Conservation (phyloP, 2,113 vertebrate species). For the Natator depressus region DNA sequence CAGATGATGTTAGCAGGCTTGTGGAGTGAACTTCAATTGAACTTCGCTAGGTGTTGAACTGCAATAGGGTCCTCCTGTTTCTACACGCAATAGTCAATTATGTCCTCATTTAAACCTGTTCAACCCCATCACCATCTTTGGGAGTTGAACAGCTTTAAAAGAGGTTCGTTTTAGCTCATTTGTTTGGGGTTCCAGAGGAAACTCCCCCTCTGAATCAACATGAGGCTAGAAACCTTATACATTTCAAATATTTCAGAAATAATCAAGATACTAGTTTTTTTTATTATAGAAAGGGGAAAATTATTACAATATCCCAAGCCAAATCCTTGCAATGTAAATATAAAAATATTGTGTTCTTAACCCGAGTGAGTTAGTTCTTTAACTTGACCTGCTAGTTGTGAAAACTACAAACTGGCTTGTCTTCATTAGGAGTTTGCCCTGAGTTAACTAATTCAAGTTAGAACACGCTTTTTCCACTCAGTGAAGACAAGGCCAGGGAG, state of each 20-base stretch:
- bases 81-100: neutral
- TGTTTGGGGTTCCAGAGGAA: neutral
- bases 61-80: accelerated
- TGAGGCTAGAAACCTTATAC: neutral
- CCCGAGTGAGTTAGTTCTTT: neutral
- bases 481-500: neutral
- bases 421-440: neutral
- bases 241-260: neutral
- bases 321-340: neutral
- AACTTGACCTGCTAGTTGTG: neutral
- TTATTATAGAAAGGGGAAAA: neutral
- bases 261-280: neutral
- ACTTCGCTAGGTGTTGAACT: neutral
- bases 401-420: neutral
- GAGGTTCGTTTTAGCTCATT: neutral
- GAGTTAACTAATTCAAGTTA: neutral
- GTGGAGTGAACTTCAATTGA: neutral
- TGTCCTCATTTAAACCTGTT: neutral
- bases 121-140: neutral
- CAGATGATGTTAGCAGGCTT: neutral
- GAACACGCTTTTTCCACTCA: neutral
- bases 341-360: neutral
- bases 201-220: neutral
- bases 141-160: neutral
- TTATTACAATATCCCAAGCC: neutral